Evolutionary conservation across 1,140 invertebrate species (phyloP), one percentile per base, ranked within the genome.

Genomic region (Zaprionus taronus): DNA sequence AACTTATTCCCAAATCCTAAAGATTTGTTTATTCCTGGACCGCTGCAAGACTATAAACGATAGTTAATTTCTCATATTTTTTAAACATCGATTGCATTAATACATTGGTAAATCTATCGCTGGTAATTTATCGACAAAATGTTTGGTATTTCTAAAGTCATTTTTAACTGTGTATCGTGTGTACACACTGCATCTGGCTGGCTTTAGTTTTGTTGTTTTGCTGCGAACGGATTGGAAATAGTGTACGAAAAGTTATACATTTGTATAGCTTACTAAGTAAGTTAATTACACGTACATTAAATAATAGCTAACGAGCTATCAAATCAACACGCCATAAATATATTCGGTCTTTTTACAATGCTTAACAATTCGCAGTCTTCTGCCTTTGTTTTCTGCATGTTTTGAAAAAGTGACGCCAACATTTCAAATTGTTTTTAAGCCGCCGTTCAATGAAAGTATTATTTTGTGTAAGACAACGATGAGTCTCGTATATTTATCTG

Each of bases 331-430:
- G 38, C 6, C 20, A 31, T n/a, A 31, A 14, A 44, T 5, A 5
- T 17, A 4, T 56, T 66, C 11, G 17, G 7, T 5, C 4, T 51
- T 26, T 17, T 41, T 1, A 28, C 17, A 17, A 34, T 15, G 15
- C 14, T 12, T 14, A 36, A 15, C 15, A 22, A 17, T 14, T 17
- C 2, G 15, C 36, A 26, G 15, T 31, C 14, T 17, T 17, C 1
- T 60, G 41, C 53, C 36, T 63, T 66, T 77, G 36, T 68, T 62
- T 49, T 28, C 20, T 36, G 31, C 51, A 31, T 68, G 63, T 78
- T 82, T 87, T 72, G 68, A 63, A 77, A 61, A 80, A 83, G 76
- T 83, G 84, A 87, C 81, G 83, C 83, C 77, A 83, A 78, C 71
- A 60, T 72, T 83, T 90, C 15, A 74, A 76, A 71, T 66, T 56